These are phyloP conservation scores for Nebria ingens DNA, from an alignment of 1,140 invertebrate species.

Conservation along the genomic window DNA sequence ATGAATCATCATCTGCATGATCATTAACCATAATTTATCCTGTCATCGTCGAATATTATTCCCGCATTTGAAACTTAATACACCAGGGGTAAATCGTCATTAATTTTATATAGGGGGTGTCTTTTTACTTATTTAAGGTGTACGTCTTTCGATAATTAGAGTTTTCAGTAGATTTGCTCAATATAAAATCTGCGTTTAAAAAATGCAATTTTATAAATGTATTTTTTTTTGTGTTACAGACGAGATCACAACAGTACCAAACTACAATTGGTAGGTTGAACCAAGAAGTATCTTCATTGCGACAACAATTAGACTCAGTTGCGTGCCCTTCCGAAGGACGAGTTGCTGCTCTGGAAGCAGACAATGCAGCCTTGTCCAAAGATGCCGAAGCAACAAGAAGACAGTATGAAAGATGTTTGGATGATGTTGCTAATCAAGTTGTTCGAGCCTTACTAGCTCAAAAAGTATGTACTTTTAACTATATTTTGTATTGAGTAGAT, in stretches of 20 bases:
- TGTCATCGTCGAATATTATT: neutral
- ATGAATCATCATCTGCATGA: neutral
- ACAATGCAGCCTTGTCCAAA: slow-evolving; percentile 35
- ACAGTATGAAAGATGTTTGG: slow-evolving; percentile 64
- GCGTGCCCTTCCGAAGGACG: slow-evolving; percentile 44
- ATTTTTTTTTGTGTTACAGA: slow-evolving; percentile 40
- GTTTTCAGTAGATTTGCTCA: slow-evolving; percentile 16
- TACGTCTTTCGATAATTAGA: slow-evolving; percentile 12
- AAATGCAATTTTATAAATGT: too few relatives aligned
- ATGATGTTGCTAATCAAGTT: slow-evolving; percentile 69
- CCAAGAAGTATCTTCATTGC: slow-evolving; percentile 62
- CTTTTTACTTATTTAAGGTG: neutral
- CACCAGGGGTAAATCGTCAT: neutral
- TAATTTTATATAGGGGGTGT: slow-evolving; percentile 13
- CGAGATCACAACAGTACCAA: slow-evolving; percentile 62
- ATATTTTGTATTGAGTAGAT: too few relatives aligned
- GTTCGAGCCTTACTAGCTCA: slow-evolving; percentile 71
- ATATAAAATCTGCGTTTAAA: too few relatives aligned
- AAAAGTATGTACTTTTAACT: slow-evolving; percentile 52
- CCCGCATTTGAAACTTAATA: neutral
- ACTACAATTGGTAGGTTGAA: slow-evolving; percentile 56
- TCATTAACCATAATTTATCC: neutral
- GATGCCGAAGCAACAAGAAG: slow-evolving; percentile 52
- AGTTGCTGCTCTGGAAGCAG: slow-evolving; percentile 39
- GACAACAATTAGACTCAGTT: slow-evolving; percentile 48